These are phyloP conservation scores for Geotrypetes seraphini DNA, from an alignment of 2,797 vertebrate species.

Conservation along the genomic window DNA sequence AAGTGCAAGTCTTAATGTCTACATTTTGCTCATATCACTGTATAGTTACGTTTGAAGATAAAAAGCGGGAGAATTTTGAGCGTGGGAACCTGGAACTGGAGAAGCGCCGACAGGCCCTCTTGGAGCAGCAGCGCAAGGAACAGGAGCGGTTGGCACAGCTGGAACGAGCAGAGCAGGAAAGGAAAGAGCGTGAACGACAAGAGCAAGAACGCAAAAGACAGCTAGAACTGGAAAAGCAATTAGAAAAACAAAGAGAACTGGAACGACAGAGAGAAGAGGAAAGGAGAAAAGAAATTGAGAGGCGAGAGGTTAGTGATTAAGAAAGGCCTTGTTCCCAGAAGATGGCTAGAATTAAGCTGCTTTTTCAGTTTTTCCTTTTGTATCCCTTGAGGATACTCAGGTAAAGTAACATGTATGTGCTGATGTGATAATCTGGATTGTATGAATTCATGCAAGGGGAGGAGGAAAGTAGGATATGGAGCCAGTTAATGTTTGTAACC, in stretches of 20 bases:
- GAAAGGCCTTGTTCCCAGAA: no score
- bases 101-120: conserved; percentile 81
- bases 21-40: background rate
- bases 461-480: no score
- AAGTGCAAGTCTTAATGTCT: no score
- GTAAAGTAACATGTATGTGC: no score
- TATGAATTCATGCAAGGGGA: no score
- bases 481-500: no score
- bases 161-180: conserved; percentile 83
- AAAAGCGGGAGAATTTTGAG: conserved; percentile 95
- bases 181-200: conserved; percentile 82
- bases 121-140: conserved; percentile 92
- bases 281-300: conserved; percentile 85
- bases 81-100: conserved; percentile 92
- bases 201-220: conserved; percentile 87
- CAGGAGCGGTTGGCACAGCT: conserved; percentile 83
- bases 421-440: no score
- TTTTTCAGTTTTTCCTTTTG: no score
- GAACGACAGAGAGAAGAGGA: conserved; percentile 90
- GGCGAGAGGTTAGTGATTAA: conserved; percentile 75
- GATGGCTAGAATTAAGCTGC: no score
- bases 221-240: conserved; percentile 84
- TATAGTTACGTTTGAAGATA: conserved; percentile 91
- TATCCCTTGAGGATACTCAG: no score
- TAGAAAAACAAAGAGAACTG: conserved; percentile 85